phyloP scores from a whole-genome alignment of 2,113 vertebrate genomes.

The Syngnathus scovelli region DNA sequence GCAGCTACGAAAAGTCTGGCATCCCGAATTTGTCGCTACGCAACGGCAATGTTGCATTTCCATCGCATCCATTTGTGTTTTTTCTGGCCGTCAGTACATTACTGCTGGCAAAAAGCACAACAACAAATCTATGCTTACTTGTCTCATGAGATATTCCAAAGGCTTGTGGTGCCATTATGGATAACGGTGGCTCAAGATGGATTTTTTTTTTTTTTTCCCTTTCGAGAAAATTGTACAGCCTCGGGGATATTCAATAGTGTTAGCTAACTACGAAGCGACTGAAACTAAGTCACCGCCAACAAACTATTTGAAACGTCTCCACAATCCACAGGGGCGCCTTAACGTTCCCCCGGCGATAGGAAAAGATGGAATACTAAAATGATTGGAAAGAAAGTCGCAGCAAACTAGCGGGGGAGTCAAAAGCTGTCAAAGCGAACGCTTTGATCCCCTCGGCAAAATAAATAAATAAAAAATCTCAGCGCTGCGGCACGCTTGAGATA shows the following conservation, averaged over 20 bases:
- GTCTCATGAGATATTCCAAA: not conserved
- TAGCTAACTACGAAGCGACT: not conserved
- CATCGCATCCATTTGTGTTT: not conserved
- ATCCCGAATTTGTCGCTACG: too few species aligned
- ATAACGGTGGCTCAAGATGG: not conserved
- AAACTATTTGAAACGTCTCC: slow-evolving; percentile 12
- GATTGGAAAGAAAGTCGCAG: slow-evolving; percentile 22
- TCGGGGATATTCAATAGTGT: not conserved
- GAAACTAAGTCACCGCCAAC: slow-evolving; percentile 16
- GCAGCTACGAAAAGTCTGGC: too few species aligned
- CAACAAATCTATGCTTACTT: not conserved
- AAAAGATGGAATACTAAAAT: slow-evolving; percentile 9
- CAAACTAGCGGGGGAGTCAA: slow-evolving; percentile 28
- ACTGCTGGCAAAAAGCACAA: not conserved
- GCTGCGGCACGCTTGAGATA: slow-evolving; percentile 4
- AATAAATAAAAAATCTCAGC: slow-evolving; percentile 13
- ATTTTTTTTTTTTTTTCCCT: not conserved
- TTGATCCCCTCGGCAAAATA: slow-evolving; percentile 19
- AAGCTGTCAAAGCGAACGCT: slow-evolving; percentile 30
- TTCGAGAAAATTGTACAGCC: not conserved
- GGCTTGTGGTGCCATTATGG: not conserved
- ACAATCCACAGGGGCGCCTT: slow-evolving; percentile 12
- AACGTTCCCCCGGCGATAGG: slow-evolving; percentile 10
- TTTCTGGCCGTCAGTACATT: not conserved
- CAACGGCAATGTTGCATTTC: not conserved